Evolutionary conservation across 1,140 invertebrate genomes (phyloP).

Genomic region (Atta cephalotes): DNA sequence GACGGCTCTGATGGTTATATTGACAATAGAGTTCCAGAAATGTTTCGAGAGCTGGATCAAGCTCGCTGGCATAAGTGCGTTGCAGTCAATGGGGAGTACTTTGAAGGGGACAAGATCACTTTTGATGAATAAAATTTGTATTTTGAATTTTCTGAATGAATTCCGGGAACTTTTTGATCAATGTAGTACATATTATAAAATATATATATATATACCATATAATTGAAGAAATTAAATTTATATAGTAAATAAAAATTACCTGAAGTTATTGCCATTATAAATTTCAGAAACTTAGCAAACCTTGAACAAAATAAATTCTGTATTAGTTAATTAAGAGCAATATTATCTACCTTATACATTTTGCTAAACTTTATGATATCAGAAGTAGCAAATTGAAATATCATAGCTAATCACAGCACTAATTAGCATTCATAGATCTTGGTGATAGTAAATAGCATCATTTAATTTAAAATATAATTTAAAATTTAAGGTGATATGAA

Average conservation of each 20-base stretch:
- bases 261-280: not conserved
- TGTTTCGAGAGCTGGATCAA: no score
- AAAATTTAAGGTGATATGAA: not conserved
- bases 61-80: no score
- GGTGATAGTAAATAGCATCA: conserved; percentile 24
- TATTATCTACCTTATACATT: not conserved
- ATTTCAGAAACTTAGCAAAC: not conserved
- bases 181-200: no score
- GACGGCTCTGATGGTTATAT: no score
- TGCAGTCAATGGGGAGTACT: no score
- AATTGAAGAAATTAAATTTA: not conserved
- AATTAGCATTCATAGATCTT: conserved; percentile 23
- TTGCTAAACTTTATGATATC: not conserved
- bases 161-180: no score
- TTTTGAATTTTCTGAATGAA: no score
- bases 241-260: conserved; percentile 11
- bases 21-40: no score
- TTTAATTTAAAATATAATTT: not conserved
- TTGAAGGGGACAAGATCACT: no score
- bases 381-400: conserved; percentile 43
- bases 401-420: not conserved
- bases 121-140: no score
- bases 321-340: not conserved
- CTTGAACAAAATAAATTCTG: not conserved
- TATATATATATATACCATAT: no score